These are phyloP conservation scores for Hylyphantes graminicola DNA, from an alignment of 1,140 invertebrate genomes.

Conservation along the genomic window DNA sequence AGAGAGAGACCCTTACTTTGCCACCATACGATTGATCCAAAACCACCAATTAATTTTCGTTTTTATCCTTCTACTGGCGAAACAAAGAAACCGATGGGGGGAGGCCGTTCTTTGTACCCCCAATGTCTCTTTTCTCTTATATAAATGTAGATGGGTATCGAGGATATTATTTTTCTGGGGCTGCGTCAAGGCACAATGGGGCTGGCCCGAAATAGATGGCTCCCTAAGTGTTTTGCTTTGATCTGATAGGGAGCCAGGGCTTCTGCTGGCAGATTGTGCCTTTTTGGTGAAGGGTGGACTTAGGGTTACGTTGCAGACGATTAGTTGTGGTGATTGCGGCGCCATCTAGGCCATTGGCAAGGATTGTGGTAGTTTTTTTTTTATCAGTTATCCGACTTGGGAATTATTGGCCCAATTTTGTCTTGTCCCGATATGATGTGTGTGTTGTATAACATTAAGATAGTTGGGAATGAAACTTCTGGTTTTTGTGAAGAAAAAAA, in stretches of 20 bases:
- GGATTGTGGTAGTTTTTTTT: not conserved
- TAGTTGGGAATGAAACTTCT: too few relatives aligned
- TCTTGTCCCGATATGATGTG: not conserved
- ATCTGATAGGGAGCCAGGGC: slow-evolving; percentile 39
- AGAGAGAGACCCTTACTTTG: not conserved
- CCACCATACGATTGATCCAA: slow-evolving; percentile 45
- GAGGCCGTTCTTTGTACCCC: not conserved
- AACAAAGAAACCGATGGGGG: slow-evolving; percentile 39
- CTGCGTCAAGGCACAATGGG: slow-evolving; percentile 42
- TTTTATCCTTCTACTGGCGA: slow-evolving; percentile 45
- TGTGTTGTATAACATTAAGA: not conserved
- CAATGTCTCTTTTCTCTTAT: slow-evolving; percentile 50
- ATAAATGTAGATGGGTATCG: slow-evolving; percentile 57
- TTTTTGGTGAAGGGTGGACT: not conserved
- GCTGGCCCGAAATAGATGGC: slow-evolving; percentile 23
- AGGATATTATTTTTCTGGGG: slow-evolving; percentile 47
- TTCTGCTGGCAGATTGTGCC: slow-evolving; percentile 1
- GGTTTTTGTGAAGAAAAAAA: too few relatives aligned
- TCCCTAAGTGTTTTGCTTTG: slow-evolving; percentile 56
- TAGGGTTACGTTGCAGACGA: slow-evolving; percentile 19
- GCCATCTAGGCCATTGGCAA: slow-evolving; percentile 46
- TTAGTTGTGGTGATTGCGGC: slow-evolving; percentile 25
- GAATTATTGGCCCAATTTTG: slow-evolving; percentile 42
- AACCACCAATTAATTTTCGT: slow-evolving; percentile 58
- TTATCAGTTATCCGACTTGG: not conserved